Evolutionary conservation across 1,140 invertebrate species (phyloP).

Genomic region (Sarcophaga bullata): DNA sequence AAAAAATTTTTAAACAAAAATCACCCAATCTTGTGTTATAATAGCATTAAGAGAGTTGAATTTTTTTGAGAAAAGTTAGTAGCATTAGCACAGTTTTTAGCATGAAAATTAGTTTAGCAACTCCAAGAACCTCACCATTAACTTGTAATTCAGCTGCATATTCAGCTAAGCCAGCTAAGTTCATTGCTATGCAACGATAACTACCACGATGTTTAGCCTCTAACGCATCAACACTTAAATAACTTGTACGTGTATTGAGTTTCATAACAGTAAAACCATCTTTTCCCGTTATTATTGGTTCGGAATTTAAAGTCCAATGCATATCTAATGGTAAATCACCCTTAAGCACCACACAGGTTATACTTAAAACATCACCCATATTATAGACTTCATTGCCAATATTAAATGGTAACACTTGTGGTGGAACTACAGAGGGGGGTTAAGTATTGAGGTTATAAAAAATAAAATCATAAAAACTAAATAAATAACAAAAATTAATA

Average conservation of each 20-base stretch:
- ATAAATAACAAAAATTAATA: conserved; percentile 30
- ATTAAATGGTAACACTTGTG: conserved; percentile 73
- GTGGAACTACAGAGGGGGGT: conserved; percentile 69
- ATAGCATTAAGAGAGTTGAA: background rate
- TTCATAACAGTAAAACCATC: conserved; percentile 67
- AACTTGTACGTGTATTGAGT: conserved; percentile 69
- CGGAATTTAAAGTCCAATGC: conserved; percentile 67
- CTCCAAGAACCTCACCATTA: conserved; percentile 69
- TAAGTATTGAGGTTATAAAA: background rate
- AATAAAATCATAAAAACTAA: conserved; percentile 44
- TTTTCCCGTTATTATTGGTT: conserved; percentile 66
- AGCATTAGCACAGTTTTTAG: background rate
- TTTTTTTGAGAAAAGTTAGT: background rate
- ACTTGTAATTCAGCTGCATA: conserved; percentile 73
- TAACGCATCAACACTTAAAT: conserved; percentile 72
- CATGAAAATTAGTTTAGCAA: background rate
- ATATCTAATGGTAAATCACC: conserved; percentile 76
- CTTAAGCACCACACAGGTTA: conserved; percentile 72
- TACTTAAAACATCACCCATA: conserved; percentile 74
- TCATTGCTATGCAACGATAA: conserved; percentile 75
- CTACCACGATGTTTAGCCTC: conserved; percentile 71
- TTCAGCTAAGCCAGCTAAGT: conserved; percentile 72
- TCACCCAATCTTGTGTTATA: background rate
- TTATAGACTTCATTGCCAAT: conserved; percentile 74
- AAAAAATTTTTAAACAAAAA: background rate